A percentile compares a stretch with the other conserved stretches of the same genome.
Evolutionary conservation across 2,888 invertebrate genomes (phyloP).

Genomic region (Slavum lentiscoides): DNA sequence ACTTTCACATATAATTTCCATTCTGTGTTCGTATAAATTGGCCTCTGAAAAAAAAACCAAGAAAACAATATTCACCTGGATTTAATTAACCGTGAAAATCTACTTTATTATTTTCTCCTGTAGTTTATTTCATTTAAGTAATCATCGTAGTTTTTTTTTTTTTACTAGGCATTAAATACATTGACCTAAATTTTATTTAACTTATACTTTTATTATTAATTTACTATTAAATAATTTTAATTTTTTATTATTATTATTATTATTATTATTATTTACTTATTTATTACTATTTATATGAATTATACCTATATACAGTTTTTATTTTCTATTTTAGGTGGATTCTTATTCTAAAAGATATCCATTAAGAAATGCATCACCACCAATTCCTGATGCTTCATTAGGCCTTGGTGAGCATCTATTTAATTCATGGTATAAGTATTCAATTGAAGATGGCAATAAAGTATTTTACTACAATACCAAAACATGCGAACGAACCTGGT

Average conservation of each 20-base stretch:
- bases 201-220: conserved; percentile 8
- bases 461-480: conserved; percentile 57
- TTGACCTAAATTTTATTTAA: conserved; percentile 12
- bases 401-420: conserved; percentile 53
- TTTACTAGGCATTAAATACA: neutral
- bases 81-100: conserved; percentile 52
- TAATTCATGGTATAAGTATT: conserved; percentile 57
- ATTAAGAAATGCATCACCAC: conserved; percentile 55
- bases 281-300: neutral
- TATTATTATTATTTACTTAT: neutral
- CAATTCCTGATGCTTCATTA: conserved; percentile 53
- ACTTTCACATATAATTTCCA: conserved; percentile 43
- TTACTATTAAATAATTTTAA: too few species aligned
- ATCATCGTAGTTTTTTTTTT: conserved; percentile 24
- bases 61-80: conserved; percentile 26
- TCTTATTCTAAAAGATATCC: conserved; percentile 55
- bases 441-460: conserved; percentile 55
- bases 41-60: conserved; percentile 11
- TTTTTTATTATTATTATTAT: too few species aligned
- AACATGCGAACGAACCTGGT: conserved; percentile 57
- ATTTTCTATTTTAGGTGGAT: conserved; percentile 55
- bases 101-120: conserved; percentile 25
- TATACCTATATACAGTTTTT: neutral
- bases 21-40: neutral
- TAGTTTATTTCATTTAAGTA: conserved; percentile 52